Evolutionary conservation across 2,797 vertebrate genomes (phyloP).

Genomic region (Hypotaenidia okinawae): DNA sequence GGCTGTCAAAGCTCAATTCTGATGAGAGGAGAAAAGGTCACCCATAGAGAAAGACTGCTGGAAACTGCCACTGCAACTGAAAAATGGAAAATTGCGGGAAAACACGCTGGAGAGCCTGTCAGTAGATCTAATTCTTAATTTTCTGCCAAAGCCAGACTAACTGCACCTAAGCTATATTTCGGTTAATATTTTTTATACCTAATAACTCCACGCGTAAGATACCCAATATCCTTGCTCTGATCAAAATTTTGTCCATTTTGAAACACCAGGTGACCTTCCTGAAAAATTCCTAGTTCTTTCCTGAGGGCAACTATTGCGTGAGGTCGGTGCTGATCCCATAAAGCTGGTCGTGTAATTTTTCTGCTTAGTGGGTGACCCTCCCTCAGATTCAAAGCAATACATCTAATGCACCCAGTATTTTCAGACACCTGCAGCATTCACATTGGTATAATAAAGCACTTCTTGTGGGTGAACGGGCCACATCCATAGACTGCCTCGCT

Average conservation of each 20-base stretch:
- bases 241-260: not conserved
- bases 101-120: not conserved
- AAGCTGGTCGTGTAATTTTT: not conserved
- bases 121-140: not conserved
- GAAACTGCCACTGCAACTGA: not conserved
- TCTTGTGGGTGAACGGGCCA: not conserved
- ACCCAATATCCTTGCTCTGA: not conserved
- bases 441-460: not conserved
- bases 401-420: not conserved
- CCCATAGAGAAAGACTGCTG: not conserved
- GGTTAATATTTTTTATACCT: not conserved
- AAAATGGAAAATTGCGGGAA: not conserved
- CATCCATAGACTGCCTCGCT: not conserved
- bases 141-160: not conserved
- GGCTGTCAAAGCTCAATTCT: not conserved
- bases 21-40: not conserved
- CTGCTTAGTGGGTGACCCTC: not conserved
- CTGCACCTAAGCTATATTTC: not conserved
- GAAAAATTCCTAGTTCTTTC: not conserved
- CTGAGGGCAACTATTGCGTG: not conserved
- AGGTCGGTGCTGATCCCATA: not conserved
- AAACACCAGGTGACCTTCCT: not conserved
- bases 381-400: not conserved
- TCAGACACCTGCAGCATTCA: not conserved
- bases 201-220: not conserved